A percentile compares a stretch with the other conserved stretches of the same genome.
phyloP scores from a whole-genome alignment of 2,113 vertebrate genomes.

The Prionailurus bengalensis region DNA sequence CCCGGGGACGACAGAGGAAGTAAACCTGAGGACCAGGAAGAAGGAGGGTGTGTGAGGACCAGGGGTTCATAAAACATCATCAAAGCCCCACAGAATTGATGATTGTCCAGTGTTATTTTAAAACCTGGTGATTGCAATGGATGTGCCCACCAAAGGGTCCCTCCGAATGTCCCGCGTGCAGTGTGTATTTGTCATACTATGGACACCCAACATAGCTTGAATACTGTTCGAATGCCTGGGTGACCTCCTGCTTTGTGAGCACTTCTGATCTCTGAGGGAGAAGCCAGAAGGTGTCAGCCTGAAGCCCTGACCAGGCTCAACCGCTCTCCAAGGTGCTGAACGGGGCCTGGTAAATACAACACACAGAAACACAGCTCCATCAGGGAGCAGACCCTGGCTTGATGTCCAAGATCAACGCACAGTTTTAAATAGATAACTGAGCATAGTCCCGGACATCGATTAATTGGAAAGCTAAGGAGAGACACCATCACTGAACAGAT shows the following conservation, averaged over 20 bases:
- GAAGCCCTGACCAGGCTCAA: not conserved
- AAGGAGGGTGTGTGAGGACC: no score
- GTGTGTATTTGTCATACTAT: fast-evolving
- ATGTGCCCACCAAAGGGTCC: fast-evolving
- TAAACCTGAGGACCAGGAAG: not conserved
- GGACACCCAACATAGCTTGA: fast-evolving
- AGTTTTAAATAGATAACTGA: not conserved
- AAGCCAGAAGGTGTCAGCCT: not conserved
- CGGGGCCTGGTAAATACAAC: no score
- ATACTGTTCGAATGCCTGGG: fast-evolving
- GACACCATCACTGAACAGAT: not conserved
- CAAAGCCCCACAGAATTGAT: not conserved
- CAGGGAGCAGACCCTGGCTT: not conserved
- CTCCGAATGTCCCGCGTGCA: fast-evolving
- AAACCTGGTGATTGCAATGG: no score
- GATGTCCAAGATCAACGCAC: not conserved
- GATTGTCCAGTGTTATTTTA: no score
- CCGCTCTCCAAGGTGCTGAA: not conserved
- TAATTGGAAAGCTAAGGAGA: not conserved
- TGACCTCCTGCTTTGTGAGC: fast-evolving
- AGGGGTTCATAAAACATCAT: no score
- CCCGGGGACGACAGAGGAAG: not conserved
- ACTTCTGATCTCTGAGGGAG: not conserved
- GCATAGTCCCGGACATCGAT: not conserved
- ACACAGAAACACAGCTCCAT: no score